phyloP scores from a whole-genome alignment of 2,797 vertebrate species.

The Esox masquinongy region DNA sequence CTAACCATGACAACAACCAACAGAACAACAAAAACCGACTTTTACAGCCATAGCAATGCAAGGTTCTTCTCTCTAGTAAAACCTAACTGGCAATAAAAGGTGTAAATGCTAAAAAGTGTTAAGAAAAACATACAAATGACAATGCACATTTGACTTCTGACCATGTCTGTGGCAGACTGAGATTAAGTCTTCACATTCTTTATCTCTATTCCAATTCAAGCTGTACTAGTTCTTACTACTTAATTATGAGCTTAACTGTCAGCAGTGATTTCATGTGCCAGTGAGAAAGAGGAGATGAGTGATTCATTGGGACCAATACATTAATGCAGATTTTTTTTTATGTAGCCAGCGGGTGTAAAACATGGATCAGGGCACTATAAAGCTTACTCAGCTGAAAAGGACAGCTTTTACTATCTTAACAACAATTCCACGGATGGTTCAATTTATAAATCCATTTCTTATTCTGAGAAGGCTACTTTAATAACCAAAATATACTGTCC shows the following conservation, averaged over 20 bases:
- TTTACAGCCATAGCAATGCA: not conserved
- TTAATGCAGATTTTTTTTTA: conserved; percentile 20
- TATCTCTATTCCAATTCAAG: conserved; percentile 5
- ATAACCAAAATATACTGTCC: not conserved
- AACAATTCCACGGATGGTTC: not conserved
- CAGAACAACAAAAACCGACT: not conserved
- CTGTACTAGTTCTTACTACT: conserved; percentile 25
- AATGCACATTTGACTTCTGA: not conserved
- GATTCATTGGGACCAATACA: conserved; percentile 2
- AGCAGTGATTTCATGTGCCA: conserved; percentile 14
- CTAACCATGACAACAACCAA: not conserved
- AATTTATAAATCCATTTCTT: not conserved
- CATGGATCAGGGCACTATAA: not conserved
- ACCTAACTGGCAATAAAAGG: not conserved
- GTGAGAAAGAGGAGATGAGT: conserved; percentile 3
- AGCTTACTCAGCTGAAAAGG: not conserved
- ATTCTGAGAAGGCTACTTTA: not conserved
- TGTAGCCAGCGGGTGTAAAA: conserved; percentile 13
- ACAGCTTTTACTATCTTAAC: not conserved
- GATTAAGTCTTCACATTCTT: not conserved
- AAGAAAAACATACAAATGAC: not conserved
- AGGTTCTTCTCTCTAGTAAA: not conserved
- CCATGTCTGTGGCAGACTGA: not conserved
- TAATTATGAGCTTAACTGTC: conserved; percentile 25
- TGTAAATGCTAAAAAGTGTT: not conserved